Percentiles rank a stretch among this genome's conserved stretches.
phyloP scores from a whole-genome alignment of 2,797 vertebrate genomes.

The Chelon auratus region DNA sequence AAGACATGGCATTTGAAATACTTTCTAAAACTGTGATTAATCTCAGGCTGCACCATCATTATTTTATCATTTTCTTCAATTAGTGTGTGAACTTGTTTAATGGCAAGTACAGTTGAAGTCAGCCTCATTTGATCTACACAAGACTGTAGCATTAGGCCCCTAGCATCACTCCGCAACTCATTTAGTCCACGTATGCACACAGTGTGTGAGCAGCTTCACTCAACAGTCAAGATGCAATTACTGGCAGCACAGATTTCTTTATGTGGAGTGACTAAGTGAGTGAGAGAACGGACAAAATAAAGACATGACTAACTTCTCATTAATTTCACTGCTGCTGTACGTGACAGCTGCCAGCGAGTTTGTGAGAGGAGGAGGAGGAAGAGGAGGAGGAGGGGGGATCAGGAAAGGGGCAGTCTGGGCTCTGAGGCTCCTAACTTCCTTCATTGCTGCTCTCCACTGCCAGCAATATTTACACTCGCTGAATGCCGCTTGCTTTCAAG shows the following conservation, averaged over 20 bases:
- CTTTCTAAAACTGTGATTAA: constrained; percentile 12
- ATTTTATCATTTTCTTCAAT: constrained; percentile 26
- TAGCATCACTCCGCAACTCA: constrained; percentile 61
- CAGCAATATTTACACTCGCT: constrained; percentile 66
- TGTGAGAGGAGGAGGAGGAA: constrained; percentile 13
- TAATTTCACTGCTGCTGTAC: constrained; percentile 66
- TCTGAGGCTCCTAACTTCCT: constrained; percentile 50
- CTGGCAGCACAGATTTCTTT: constrained; percentile 67
- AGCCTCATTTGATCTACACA: constrained; percentile 53
- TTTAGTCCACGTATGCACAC: constrained; percentile 64
- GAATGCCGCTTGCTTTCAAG: constrained; percentile 62
- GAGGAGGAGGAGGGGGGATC: not conserved
- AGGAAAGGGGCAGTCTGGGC: constrained; percentile 46
- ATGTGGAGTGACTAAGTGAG: constrained; percentile 61
- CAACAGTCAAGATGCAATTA: constrained; percentile 69
- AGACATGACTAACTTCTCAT: constrained; percentile 72
- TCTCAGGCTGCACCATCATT: constrained; percentile 11
- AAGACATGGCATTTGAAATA: constrained; percentile 10
- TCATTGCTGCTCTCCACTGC: constrained; percentile 47
- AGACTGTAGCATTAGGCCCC: constrained; percentile 56
- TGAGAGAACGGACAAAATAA: constrained; percentile 69
- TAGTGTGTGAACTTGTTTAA: constrained; percentile 36
- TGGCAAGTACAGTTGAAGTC: constrained; percentile 31
- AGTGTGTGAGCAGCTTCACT: constrained; percentile 60
- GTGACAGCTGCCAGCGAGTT: constrained; percentile 67